Percentiles rank a stretch among this genome's conserved stretches.
phyloP scores from a whole-genome alignment of 2,113 vertebrate species.

The Syngnathoides biaculeatus region DNA sequence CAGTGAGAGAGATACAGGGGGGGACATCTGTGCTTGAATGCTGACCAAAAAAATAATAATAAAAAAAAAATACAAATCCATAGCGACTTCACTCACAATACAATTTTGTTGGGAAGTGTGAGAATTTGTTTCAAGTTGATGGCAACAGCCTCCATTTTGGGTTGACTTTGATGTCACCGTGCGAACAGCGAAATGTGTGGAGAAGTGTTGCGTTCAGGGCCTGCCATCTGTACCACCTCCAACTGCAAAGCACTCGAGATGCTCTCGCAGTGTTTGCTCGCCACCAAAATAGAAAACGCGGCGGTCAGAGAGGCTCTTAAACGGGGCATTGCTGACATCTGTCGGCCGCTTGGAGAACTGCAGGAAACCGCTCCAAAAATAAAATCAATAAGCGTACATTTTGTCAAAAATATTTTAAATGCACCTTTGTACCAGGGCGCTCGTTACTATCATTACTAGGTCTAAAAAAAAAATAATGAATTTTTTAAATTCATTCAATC shows the following conservation, averaged over 20 bases:
- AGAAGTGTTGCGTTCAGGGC: constrained; percentile 70
- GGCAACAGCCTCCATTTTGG: constrained; percentile 70
- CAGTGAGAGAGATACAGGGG: constrained; percentile 9
- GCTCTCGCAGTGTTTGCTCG: constrained; percentile 20
- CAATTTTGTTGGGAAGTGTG: constrained; percentile 73
- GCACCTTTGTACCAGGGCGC: no score
- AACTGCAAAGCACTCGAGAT: constrained; percentile 59
- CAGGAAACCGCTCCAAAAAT: neutral
- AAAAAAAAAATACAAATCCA: constrained; percentile 14
- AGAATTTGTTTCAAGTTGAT: constrained; percentile 71
- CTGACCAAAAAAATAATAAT: constrained; percentile 50
- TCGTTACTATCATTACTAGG: no score
- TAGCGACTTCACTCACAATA: constrained; percentile 66
- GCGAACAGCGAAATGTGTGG: constrained; percentile 71
- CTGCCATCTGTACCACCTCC: constrained; percentile 71
- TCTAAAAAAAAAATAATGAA: no score
- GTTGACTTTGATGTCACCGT: constrained; percentile 72
- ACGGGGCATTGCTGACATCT: constrained; percentile 75
- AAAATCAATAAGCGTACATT: no score
- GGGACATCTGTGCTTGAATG: constrained; percentile 71
- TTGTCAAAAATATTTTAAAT: neutral
- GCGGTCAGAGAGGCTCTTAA: constrained; percentile 19
- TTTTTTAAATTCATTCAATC: no score
- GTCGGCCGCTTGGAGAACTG: constrained; percentile 37
- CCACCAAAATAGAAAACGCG: constrained; percentile 18